phyloP scores from a whole-genome alignment of 2,797 vertebrate species.

The Mallotus villosus region DNA sequence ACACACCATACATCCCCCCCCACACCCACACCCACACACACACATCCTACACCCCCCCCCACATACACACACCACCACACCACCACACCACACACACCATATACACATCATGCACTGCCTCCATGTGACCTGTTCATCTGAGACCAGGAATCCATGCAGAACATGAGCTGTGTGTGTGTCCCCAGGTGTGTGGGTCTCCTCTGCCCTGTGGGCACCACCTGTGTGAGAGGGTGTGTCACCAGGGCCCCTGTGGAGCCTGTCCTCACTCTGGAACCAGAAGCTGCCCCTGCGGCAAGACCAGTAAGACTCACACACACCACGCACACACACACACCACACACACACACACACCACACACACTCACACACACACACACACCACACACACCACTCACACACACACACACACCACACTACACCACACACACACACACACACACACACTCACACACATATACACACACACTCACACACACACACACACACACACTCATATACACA shows the following conservation, averaged over 20 bases:
- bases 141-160: too few relatives aligned
- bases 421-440: neutral
- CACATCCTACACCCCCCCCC: neutral
- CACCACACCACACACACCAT: neutral
- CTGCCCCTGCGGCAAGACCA: conserved; percentile 91
- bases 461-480: neutral
- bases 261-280: conserved; percentile 87
- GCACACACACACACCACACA: neutral
- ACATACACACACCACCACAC: neutral
- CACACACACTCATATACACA: too few relatives aligned
- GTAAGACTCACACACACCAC: conserved; percentile 65
- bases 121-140: too few relatives aligned
- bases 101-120: too few relatives aligned
- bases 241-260: conserved; percentile 85
- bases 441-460: neutral
- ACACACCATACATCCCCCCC: too few relatives aligned
- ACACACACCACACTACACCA: neutral
- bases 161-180: too few relatives aligned
- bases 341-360: neutral
- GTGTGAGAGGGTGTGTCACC: conserved; percentile 87
- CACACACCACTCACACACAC: too few relatives aligned
- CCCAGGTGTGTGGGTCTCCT: conserved; percentile 81
- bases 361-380: neutral
- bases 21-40: neutral
- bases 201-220: conserved; percentile 91